These are phyloP conservation scores for Thelaira solivaga DNA, from an alignment of 2,888 invertebrate genomes.

Conservation along the genomic window DNA sequence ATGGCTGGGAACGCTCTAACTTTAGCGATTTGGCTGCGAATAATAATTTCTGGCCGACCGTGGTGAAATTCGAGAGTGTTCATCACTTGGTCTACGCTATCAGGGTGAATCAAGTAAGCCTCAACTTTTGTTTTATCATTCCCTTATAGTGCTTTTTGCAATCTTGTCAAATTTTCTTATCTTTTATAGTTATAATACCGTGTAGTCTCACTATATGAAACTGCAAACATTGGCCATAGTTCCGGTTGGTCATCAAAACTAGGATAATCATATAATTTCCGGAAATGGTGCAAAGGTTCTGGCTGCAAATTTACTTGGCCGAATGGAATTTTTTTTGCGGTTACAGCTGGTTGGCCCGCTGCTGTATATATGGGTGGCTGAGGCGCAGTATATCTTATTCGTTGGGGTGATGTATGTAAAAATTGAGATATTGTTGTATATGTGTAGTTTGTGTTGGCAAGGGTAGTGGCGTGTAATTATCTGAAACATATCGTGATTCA, in stretches of 20 bases:
- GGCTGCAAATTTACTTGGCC: too few relatives aligned
- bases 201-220: constrained; percentile 16
- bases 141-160: constrained; percentile 45
- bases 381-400: too few relatives aligned
- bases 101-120: background rate
- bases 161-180: constrained; percentile 45
- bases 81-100: background rate
- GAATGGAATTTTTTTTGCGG: too few relatives aligned
- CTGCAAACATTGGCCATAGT: constrained; percentile 59
- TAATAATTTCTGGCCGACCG: background rate
- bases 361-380: too few relatives aligned
- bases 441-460: too few relatives aligned
- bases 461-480: too few relatives aligned
- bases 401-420: too few relatives aligned
- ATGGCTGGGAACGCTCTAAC: constrained; percentile 34
- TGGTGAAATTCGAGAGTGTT: background rate
- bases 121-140: background rate
- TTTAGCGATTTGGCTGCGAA: constrained; percentile 40
- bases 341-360: too few relatives aligned
- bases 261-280: too few relatives aligned
- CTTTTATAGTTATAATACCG: constrained; percentile 33
- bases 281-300: too few relatives aligned
- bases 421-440: too few relatives aligned
- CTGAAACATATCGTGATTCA: too few relatives aligned
- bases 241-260: constrained; percentile 43